phyloP scores from a whole-genome alignment of 2,113 vertebrate species.

The Platanista minor region DNA sequence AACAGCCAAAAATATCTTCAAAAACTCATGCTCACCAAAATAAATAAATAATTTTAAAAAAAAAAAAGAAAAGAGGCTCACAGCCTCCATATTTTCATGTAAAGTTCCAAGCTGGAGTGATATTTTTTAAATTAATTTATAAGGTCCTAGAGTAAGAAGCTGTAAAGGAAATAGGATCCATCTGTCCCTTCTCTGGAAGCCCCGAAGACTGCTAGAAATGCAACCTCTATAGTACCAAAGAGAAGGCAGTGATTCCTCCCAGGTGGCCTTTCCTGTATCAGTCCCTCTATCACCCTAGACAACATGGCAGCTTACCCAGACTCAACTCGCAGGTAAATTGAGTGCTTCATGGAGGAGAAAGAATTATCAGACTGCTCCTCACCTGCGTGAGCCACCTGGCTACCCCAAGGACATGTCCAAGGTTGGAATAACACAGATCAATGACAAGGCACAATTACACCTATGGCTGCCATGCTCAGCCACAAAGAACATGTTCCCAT shows the following conservation, averaged over 20 bases:
- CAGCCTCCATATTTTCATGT: constrained; percentile 14
- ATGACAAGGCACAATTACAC: too few species aligned
- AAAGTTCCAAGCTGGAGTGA: constrained; percentile 38
- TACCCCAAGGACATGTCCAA: neutral
- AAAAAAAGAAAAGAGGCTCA: neutral
- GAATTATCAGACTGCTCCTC: neutral
- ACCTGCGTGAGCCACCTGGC: neutral
- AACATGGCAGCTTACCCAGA: neutral
- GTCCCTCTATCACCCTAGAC: neutral
- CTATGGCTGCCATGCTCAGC: neutral
- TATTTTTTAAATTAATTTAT: constrained; percentile 37
- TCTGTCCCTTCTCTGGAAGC: neutral
- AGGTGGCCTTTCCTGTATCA: neutral
- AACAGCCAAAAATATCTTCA: neutral
- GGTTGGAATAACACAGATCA: neutral
- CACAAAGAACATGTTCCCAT: constrained; percentile 14
- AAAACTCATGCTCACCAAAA: neutral
- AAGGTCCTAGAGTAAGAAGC: constrained; percentile 4
- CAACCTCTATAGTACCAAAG: neutral
- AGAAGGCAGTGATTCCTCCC: neutral
- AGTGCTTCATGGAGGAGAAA: rapidly evolving
- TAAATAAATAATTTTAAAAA: neutral
- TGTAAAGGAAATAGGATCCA: constrained; percentile 19
- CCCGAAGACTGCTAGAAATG: neutral
- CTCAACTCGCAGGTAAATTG: neutral